Evolutionary conservation across 2,113 vertebrate species (phyloP).

Genomic region (Seriola aureovittata): DNA sequence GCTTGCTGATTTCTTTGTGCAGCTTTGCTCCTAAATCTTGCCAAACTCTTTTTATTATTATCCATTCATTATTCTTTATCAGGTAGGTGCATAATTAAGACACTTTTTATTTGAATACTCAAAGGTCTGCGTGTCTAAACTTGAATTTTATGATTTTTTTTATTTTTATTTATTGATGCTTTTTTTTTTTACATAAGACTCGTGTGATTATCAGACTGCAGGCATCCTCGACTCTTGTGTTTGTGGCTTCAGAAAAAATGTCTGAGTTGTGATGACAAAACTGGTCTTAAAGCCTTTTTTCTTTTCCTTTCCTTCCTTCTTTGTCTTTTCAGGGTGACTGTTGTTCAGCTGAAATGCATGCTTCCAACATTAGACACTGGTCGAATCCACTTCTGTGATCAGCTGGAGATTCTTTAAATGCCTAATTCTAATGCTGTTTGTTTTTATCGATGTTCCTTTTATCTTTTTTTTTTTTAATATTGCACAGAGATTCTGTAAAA

Average conservation of each 20-base stretch:
- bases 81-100: slow-evolving; percentile 46
- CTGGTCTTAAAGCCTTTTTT: slow-evolving; percentile 46
- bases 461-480: slow-evolving; percentile 13
- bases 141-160: slow-evolving; percentile 62
- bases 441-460: slow-evolving; percentile 13
- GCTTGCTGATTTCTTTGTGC: not conserved
- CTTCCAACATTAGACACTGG: slow-evolving; percentile 38
- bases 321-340: slow-evolving; percentile 34
- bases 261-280: slow-evolving; percentile 33
- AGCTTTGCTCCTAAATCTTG: slow-evolving; percentile 26
- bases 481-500: slow-evolving; percentile 66
- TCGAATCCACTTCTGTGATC: slow-evolving; percentile 5
- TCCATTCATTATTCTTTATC: slow-evolving; percentile 6
- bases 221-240: slow-evolving; percentile 35
- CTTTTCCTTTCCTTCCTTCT: not conserved
- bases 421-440: slow-evolving; percentile 34
- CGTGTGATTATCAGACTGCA: slow-evolving; percentile 32
- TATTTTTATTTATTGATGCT: slow-evolving; percentile 47
- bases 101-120: slow-evolving; percentile 53
- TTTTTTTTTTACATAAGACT: slow-evolving; percentile 40
- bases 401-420: slow-evolving; percentile 33
- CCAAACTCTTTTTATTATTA: slow-evolving; percentile 33
- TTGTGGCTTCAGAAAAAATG: slow-evolving; percentile 36
- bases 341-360: slow-evolving; percentile 44
- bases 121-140: slow-evolving; percentile 54